Percentiles rank a stretch among this genome's conserved stretches.
Evolutionary conservation across 2,888 invertebrate species (phyloP).

Genomic region (Acholoe squamosa): DNA sequence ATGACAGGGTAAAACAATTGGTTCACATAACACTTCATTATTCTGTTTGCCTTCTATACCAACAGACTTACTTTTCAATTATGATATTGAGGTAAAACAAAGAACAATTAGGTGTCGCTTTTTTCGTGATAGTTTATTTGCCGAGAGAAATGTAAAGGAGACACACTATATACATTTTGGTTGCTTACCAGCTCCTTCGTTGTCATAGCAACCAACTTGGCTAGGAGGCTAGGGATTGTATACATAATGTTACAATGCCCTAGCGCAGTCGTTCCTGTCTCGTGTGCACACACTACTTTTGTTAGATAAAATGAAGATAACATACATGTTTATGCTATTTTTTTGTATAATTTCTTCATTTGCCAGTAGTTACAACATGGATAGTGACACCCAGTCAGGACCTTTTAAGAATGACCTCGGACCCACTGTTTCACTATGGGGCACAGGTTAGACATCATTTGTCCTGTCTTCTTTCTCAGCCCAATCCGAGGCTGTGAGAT

Average conservation of each 20-base stretch:
- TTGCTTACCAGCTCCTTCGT: conserved; percentile 48
- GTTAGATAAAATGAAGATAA: conserved; percentile 1
- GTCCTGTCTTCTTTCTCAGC: not conserved
- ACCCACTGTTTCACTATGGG: conserved; percentile 6
- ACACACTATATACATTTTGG: conserved; percentile 44
- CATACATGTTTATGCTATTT: not conserved
- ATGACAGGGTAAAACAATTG: too few species aligned
- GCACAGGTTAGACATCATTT: not conserved
- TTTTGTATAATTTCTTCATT: not conserved
- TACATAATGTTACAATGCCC: not conserved
- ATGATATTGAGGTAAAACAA: not conserved
- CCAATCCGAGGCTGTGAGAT: not conserved
- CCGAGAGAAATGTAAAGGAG: conserved; percentile 60
- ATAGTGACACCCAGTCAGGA: conserved; percentile 34
- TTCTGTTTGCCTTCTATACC: too few species aligned
- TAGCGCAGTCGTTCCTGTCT: conserved; percentile 6
- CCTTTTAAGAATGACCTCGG: not conserved
- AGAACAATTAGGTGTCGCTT: not conserved
- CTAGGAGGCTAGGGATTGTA: conserved; percentile 22
- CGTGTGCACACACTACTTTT: conserved; percentile 31
- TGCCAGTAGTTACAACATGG: conserved; percentile 47
- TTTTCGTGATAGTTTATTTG: conserved; percentile 59
- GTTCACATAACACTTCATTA: too few species aligned
- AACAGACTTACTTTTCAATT: not conserved
- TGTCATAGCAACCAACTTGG: conserved; percentile 50